Evolutionary conservation across 2,113 vertebrate species (phyloP).

Genomic region (Ochotona curzoniae): DNA sequence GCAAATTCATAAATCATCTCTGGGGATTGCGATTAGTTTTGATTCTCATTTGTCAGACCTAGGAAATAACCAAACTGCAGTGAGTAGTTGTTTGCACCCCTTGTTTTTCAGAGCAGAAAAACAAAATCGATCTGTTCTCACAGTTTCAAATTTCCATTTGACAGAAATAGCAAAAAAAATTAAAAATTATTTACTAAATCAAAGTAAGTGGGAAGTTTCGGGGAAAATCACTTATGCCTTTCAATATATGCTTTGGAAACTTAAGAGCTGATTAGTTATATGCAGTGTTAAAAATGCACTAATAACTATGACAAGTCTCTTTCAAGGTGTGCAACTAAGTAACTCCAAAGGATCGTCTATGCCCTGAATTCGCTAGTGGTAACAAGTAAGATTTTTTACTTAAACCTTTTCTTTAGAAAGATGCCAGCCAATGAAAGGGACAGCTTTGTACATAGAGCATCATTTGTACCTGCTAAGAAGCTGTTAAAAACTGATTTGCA

Average conservation of each 20-base stretch:
- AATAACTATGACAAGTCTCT: neutral
- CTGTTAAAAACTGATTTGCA: neutral
- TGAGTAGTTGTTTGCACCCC: neutral
- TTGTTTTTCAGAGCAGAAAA: neutral
- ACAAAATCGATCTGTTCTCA: neutral
- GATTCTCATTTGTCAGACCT: neutral
- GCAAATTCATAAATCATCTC: neutral
- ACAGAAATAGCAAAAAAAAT: neutral
- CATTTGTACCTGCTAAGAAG: neutral
- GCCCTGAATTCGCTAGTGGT: neutral
- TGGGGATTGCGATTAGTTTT: no score
- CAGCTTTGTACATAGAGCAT: neutral
- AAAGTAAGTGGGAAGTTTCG: neutral
- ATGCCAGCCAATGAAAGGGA: neutral
- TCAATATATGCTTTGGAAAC: neutral
- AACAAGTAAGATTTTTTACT: constrained; percentile 12
- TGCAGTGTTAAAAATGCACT: neutral
- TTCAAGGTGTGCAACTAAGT: neutral
- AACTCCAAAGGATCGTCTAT: neutral
- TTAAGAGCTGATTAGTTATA: neutral
- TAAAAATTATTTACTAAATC: neutral
- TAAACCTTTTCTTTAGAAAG: neutral
- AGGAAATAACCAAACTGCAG: constrained; percentile 5
- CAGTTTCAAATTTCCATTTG: neutral
- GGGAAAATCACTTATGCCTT: neutral